phyloP scores from a whole-genome alignment of 2,113 vertebrate species.

The Dermatemys mawii region DNA sequence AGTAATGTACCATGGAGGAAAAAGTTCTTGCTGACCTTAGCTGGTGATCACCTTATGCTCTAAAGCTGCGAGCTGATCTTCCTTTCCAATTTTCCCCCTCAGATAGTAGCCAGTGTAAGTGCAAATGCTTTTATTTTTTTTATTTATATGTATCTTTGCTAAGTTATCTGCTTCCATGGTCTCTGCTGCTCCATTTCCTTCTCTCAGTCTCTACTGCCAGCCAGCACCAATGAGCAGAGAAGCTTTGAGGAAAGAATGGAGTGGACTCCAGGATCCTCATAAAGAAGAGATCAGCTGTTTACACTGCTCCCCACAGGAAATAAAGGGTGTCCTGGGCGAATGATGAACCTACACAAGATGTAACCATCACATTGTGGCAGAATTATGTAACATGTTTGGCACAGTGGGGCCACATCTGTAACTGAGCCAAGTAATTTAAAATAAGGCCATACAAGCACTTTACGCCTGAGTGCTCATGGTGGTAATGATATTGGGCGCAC shows the following conservation, averaged over 20 bases:
- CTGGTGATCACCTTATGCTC: not conserved
- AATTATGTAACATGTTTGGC: not conserved
- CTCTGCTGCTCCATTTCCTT: not conserved
- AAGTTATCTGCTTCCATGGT: not conserved
- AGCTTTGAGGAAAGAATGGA: not conserved
- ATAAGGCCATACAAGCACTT: not conserved
- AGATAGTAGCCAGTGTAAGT: not conserved
- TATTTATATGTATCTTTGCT: not conserved
- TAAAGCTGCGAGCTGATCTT: not conserved
- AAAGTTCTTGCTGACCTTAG: not conserved
- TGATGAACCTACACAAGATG: not conserved
- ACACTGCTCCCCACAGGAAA: not conserved
- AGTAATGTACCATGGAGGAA: not conserved
- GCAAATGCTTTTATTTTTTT: not conserved
- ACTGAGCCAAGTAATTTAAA: not conserved
- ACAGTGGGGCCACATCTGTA: not conserved
- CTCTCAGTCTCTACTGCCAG: not conserved
- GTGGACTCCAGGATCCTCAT: not conserved
- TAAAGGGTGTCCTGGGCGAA: not conserved
- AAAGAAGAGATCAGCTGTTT: not conserved
- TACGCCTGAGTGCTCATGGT: accelerated
- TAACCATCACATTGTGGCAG: not conserved
- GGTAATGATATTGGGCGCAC: not conserved
- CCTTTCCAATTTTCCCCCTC: not conserved
- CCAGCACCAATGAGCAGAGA: not conserved